Evolutionary conservation across 2,888 invertebrate species (phyloP).

Genomic region (Achlya flavicornis): DNA sequence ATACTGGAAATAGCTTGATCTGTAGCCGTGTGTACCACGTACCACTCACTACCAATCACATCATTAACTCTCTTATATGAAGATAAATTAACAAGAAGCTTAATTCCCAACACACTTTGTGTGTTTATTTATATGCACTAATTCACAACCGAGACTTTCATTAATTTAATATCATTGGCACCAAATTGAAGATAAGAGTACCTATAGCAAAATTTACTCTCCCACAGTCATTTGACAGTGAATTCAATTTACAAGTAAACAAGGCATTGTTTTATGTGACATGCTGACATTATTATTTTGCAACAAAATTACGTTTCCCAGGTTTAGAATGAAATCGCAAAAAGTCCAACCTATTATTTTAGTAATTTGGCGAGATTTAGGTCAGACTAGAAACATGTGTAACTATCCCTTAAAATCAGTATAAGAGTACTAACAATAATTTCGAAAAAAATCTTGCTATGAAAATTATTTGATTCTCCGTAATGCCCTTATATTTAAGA

Average conservation of each 20-base stretch:
- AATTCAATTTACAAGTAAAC: not conserved
- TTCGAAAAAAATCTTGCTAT: no score
- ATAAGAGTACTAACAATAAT: no score
- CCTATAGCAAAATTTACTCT: not conserved
- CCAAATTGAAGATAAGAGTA: not conserved
- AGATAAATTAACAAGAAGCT: no score
- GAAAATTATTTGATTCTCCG: no score
- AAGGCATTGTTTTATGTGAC: not conserved
- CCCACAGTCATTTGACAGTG: not conserved
- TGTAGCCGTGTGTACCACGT: no score
- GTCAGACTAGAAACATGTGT: not conserved
- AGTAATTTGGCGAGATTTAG: constrained; percentile 3
- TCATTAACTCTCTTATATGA: no score
- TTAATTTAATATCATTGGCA: not conserved
- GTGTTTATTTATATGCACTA: not conserved
- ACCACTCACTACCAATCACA: no score
- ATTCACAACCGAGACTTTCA: not conserved
- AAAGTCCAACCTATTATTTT: constrained; percentile 19
- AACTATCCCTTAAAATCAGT: not conserved
- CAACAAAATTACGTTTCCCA: constrained; percentile 31
- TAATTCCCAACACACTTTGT: not conserved
- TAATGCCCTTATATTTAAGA: no score
- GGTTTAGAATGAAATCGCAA: constrained; percentile 25
- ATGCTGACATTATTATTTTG: constrained; percentile 19
- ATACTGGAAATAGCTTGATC: no score